Percentiles rank a stretch among this genome's conserved stretches.
Evolutionary conservation across 2,113 vertebrate species (phyloP).

Genomic region (Pedionomus torquatus): DNA sequence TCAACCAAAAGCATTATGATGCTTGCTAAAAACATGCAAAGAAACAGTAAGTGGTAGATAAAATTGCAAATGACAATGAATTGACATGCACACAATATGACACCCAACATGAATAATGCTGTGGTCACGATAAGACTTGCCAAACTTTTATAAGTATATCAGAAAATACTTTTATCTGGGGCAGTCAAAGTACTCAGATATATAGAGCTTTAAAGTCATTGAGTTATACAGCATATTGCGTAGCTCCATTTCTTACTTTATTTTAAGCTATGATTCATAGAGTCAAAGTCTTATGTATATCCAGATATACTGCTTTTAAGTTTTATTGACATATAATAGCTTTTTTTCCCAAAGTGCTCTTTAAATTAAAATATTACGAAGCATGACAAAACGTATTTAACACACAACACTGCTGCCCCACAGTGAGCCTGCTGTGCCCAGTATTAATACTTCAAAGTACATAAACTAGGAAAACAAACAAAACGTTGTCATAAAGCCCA

Average conservation of each 20-base stretch:
- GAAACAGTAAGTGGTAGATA: slow-evolving; percentile 23
- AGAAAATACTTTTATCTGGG: not conserved
- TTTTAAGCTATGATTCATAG: not conserved
- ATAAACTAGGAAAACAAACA: slow-evolving; percentile 16
- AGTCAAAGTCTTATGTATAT: not conserved
- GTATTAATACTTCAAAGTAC: not conserved
- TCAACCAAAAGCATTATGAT: slow-evolving; percentile 23
- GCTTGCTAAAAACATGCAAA: slow-evolving; percentile 78
- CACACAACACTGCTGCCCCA: not conserved
- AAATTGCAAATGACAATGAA: not conserved
- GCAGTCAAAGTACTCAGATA: slow-evolving; percentile 8
- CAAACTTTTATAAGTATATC: not conserved
- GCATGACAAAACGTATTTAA: not conserved
- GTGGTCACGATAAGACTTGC: slow-evolving; percentile 3
- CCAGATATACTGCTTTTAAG: not conserved
- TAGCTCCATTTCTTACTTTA: not conserved
- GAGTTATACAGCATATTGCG: not conserved
- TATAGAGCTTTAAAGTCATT: not conserved
- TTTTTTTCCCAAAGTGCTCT: not conserved
- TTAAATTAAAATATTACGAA: slow-evolving; percentile 7
- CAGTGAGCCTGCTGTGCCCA: not conserved
- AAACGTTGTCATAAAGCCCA: slow-evolving; percentile 40
- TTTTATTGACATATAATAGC: not conserved
- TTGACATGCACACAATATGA: slow-evolving; percentile 73
- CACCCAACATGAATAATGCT: not conserved